A percentile compares a stretch with the other conserved stretches of the same genome.
Conservation (phyloP, 2,797 vertebrate species). For the Danio jaintianensis region DNA sequence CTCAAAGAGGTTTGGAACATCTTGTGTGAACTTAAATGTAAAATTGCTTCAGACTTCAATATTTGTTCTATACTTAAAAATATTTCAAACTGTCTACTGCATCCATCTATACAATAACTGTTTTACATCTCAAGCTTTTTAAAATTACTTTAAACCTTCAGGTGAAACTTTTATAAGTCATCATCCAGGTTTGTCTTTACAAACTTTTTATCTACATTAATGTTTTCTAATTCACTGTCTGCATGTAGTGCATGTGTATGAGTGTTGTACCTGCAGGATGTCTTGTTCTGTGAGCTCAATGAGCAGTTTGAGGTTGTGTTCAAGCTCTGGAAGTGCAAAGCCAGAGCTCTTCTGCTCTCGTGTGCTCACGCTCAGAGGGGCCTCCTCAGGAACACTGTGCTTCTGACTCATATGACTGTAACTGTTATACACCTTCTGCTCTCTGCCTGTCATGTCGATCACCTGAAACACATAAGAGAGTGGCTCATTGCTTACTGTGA, state of each 20-base stretch:
- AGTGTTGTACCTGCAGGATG: slow-evolving; percentile 87
- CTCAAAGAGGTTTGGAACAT: too few relatives aligned
- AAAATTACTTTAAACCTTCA: too few relatives aligned
- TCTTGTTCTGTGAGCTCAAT: slow-evolving; percentile 98
- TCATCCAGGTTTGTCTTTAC: too few relatives aligned
- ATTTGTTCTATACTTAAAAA: too few relatives aligned
- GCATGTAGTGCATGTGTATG: neutral
- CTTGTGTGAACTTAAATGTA: too few relatives aligned
- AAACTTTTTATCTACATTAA: too few relatives aligned
- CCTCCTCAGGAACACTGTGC: slow-evolving; percentile 92
- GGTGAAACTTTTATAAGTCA: too few relatives aligned
- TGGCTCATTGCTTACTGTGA: neutral
- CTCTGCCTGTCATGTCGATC: slow-evolving; percentile 97
- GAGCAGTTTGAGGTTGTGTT: slow-evolving; percentile 97
- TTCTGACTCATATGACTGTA: slow-evolving; percentile 98
- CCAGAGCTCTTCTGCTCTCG: slow-evolving; percentile 86
- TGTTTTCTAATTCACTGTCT: neutral
- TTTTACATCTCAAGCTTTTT: too few relatives aligned
- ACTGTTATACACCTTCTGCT: slow-evolving; percentile 97
- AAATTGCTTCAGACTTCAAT: too few relatives aligned
- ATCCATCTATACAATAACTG: too few relatives aligned
- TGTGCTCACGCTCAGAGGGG: slow-evolving; percentile 72
- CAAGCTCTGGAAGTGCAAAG: slow-evolving; percentile 92
- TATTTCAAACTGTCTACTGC: too few relatives aligned
- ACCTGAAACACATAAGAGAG: slow-evolving; percentile 77